Percentiles rank a stretch among this genome's conserved stretches.
These are phyloP conservation scores for Myotis brandtii DNA, from an alignment of 2,113 vertebrate genomes.

Conservation along the genomic window DNA sequence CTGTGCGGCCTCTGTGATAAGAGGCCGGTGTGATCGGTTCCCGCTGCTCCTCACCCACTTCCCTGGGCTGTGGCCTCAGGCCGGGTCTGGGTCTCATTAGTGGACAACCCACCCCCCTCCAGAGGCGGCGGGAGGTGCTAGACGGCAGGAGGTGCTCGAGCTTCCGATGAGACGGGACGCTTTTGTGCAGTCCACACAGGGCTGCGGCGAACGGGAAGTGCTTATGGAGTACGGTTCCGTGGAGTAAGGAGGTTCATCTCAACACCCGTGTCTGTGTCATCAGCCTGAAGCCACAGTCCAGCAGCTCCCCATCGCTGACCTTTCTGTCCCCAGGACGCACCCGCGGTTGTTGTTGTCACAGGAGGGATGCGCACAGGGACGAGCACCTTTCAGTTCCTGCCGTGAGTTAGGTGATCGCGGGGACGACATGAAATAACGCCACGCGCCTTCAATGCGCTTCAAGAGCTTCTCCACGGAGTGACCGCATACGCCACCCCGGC, in stretches of 20 bases:
- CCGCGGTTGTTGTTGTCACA: neutral
- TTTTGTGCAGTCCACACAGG: too few species aligned
- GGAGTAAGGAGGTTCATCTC: too few species aligned
- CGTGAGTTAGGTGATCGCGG: neutral
- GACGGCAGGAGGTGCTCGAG: too few species aligned
- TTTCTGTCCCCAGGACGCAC: neutral
- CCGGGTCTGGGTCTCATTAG: neutral
- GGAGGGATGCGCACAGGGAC: neutral
- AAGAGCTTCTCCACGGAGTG: neutral
- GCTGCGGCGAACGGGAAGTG: too few species aligned
- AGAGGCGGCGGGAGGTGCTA: too few species aligned
- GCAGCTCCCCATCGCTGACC: neutral
- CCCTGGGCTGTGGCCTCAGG: neutral
- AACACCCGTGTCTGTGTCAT: neutral
- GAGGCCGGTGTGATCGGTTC: fast-evolving
- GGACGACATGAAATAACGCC: neutral
- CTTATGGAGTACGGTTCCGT: too few species aligned
- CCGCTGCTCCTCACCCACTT: fast-evolving
- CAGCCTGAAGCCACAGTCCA: neutral
- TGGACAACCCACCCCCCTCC: too few species aligned
- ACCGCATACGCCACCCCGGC: too few species aligned
- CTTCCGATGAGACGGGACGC: too few species aligned
- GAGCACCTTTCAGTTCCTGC: neutral
- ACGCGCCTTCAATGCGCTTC: neutral
- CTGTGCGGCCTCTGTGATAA: neutral